Conservation (phyloP, 2,113 vertebrate genomes). For the Pungitius pungitius region DNA sequence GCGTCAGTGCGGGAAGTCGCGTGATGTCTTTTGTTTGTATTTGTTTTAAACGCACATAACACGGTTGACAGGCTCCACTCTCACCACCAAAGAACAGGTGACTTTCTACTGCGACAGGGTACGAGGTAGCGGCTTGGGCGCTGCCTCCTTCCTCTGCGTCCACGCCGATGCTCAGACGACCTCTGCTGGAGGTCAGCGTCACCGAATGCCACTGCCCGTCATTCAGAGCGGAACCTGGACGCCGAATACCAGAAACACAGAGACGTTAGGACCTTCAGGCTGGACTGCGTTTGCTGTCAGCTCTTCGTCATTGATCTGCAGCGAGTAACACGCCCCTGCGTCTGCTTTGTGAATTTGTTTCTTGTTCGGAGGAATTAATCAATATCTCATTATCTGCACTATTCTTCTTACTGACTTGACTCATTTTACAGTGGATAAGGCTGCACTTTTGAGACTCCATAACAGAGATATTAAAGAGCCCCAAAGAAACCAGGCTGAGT, state of each 20-base stretch:
- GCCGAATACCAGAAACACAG: neutral
- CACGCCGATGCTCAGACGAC: slow-evolving; percentile 81
- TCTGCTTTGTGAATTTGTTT: slow-evolving; percentile 21
- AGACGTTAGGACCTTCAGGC: slow-evolving; percentile 4
- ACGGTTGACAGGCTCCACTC: neutral
- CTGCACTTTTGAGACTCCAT: no score
- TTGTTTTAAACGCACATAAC: neutral
- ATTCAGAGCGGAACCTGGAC: slow-evolving; percentile 84
- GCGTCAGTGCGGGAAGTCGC: neutral
- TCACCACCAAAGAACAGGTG: slow-evolving; percentile 90
- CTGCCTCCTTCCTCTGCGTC: slow-evolving; percentile 78
- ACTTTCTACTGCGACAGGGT: slow-evolving; percentile 75
- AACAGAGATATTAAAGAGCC: no score
- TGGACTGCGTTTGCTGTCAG: neutral
- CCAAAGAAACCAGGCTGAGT: neutral
- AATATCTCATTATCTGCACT: slow-evolving; percentile 51
- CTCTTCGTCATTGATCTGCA: slow-evolving; percentile 79
- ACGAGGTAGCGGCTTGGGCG: slow-evolving; percentile 68
- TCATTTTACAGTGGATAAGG: slow-evolving; percentile 1
- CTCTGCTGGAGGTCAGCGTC: slow-evolving; percentile 81
- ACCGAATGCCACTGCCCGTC: slow-evolving; percentile 94
- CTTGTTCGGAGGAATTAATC: slow-evolving; percentile 34
- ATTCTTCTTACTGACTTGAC: slow-evolving; percentile 35
- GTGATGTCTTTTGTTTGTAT: no score
- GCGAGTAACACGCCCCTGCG: slow-evolving; percentile 60